Conservation (phyloP, 2,888 invertebrate genomes). For the Eupeodes latifasciatus region DNA sequence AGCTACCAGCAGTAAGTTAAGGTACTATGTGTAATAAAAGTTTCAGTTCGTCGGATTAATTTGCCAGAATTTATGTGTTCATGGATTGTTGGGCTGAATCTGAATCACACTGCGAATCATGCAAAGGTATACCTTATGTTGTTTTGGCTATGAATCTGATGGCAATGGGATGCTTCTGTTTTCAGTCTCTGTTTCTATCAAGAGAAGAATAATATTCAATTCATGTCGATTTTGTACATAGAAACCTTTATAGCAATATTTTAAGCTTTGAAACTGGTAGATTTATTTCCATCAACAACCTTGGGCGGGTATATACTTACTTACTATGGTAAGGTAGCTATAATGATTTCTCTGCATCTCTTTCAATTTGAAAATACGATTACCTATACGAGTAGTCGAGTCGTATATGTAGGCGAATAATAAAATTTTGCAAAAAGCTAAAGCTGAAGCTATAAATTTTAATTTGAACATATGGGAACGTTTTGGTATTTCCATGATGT, state of each 20-base stretch:
- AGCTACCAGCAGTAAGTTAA: neutral
- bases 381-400: too few species aligned
- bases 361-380: slow-evolving; percentile 11
- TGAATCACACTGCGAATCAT: neutral
- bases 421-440: slow-evolving; percentile 13
- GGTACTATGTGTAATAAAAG: slow-evolving; percentile 62
- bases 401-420: slow-evolving; percentile 30
- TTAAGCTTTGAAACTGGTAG: slow-evolving; percentile 28
- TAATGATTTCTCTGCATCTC: slow-evolving; percentile 50
- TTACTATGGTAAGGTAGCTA: neutral
- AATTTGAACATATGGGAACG: slow-evolving; percentile 37
- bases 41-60: slow-evolving; percentile 69
- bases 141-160: neutral
- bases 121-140: slow-evolving; percentile 1
- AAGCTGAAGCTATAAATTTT: slow-evolving; percentile 36
- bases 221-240: neutral
- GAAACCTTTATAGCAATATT: neutral
- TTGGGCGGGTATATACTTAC: neutral
- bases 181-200: neutral
- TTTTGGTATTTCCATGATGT: slow-evolving; percentile 25
- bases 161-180: neutral
- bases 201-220: slow-evolving; percentile 17
- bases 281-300: slow-evolving; percentile 56
- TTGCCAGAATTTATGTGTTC: slow-evolving; percentile 70
- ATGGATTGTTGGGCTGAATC: slow-evolving; percentile 52